Conservation (phyloP, 2,797 vertebrate genomes). For the Crypturellus tataupa region DNA sequence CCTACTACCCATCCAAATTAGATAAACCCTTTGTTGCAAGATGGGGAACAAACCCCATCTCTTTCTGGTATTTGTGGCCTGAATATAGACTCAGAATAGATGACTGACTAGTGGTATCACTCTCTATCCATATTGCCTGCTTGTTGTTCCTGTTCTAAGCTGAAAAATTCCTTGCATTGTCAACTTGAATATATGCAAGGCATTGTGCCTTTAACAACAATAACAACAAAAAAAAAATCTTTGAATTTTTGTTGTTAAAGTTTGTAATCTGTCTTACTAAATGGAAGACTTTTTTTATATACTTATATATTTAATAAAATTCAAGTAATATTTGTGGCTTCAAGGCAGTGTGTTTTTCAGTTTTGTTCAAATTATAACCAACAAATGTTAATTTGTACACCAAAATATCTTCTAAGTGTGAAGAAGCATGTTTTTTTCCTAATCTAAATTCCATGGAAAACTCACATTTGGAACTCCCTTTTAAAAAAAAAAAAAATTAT, state of each 20-base stretch:
- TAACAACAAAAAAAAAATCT: neutral
- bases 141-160: neutral
- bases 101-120: neutral
- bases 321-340: neutral
- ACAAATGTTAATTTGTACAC: neutral
- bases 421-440: neutral
- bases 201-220: neutral
- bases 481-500: no score
- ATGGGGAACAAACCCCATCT: neutral
- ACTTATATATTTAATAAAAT: constrained; percentile 12
- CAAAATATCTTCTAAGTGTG: neutral
- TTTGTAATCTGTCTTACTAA: neutral
- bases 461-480: neutral
- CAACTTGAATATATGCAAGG: neutral
- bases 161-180: neutral
- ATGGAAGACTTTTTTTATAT: neutral
- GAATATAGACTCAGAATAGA: constrained; percentile 41
- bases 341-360: neutral
- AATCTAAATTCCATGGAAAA: neutral
- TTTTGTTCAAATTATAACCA: neutral
- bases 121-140: neutral
- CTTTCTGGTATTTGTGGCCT: neutral
- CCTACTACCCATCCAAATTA: neutral
- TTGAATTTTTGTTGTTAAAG: neutral
- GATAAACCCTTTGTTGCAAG: neutral